Evolutionary conservation across 2,888 invertebrate species (phyloP).

Genomic region (Cordilura impudica): DNA sequence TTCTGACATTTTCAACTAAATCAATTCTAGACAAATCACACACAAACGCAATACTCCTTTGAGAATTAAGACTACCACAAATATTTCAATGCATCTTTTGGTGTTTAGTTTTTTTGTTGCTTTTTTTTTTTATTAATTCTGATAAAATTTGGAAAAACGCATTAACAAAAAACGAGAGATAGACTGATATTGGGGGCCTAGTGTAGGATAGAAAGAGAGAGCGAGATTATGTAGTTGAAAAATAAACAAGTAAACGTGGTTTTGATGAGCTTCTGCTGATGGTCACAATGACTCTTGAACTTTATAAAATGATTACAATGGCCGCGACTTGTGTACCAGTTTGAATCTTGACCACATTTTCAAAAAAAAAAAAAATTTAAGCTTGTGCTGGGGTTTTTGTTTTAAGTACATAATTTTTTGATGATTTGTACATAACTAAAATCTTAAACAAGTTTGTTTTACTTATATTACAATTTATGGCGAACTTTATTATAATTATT

Average conservation of each 20-base stretch:
- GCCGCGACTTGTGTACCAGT: slow-evolving; percentile 60
- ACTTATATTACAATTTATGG: neutral
- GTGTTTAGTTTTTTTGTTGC: too few species aligned
- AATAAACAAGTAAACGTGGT: slow-evolving; percentile 17
- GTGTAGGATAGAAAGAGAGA: neutral
- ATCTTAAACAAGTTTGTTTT: slow-evolving; percentile 34
- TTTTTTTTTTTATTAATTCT: too few species aligned
- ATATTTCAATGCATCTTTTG: neutral
- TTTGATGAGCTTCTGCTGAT: slow-evolving; percentile 40
- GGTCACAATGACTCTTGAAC: slow-evolving; percentile 61
- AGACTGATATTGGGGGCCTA: neutral
- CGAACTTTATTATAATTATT: too few species aligned
- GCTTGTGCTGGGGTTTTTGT: neutral
- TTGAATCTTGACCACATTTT: slow-evolving; percentile 57
- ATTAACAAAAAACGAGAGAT: neutral
- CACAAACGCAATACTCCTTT: neutral
- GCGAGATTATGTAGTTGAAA: neutral
- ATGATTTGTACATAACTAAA: slow-evolving; percentile 28
- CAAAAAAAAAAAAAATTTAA: slow-evolving; percentile 41
- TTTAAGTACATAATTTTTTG: slow-evolving; percentile 27
- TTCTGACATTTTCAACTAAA: slow-evolving; percentile 56
- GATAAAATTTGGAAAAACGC: slow-evolving; percentile 1
- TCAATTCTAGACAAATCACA: slow-evolving; percentile 5
- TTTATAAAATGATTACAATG: slow-evolving; percentile 61
- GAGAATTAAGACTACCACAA: slow-evolving; percentile 5